Evolutionary conservation across 2,113 vertebrate genomes (phyloP), one percentile per base, ranked within the genome.

Genomic region (Chamaetylas fuelleborni): DNA sequence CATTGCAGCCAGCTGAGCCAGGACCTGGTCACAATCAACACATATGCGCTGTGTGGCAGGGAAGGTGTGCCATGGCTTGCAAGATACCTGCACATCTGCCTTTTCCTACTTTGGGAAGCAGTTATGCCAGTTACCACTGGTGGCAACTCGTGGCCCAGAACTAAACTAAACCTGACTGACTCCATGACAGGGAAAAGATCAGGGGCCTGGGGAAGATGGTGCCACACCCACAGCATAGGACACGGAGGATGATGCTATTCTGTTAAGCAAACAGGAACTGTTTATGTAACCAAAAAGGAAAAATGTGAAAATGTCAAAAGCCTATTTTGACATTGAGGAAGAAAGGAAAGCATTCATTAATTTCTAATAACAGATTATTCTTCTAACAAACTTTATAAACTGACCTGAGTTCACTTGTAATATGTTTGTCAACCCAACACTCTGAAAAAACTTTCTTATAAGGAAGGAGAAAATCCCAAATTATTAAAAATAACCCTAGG

Each of bases 401-500:
- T 90, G 86, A 93, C 54, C 70, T 66, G 51, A 74, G 29, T n/a
- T 86, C 48, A 43, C 42, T 62, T 60, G n/a, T 56, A 47, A 89
- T 64, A 26, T 88, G 36, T 66, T 83, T 86, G 16, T 54, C 71
- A 90, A 77, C n/a, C 12, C n/a, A 67, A 60, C 36, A 19, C n/a
- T 88, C 50, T 61, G 62, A 92, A 91, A 60, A 83, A 86, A 58
- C 42, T 65, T 17, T 94, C 47, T 56, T 54, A 23, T 3, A 26
- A 74, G 34, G 50, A 29, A 74, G 25, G n/a, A 54, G 33, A 43
- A 40, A 92, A 61, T 34, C 45, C 24, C 47, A 66, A 69, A 67
- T 86, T 82, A 78, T 60, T 80, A 81, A 92, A 91, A 95, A 74
- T 18, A 72, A 86, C 50, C 50, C 31, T 38, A 86, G 53, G 72